Evolutionary conservation across 2,797 vertebrate species (phyloP), one percentile per base, ranked within the genome.

Genomic region (Pseudochaenichthys georgianus): DNA sequence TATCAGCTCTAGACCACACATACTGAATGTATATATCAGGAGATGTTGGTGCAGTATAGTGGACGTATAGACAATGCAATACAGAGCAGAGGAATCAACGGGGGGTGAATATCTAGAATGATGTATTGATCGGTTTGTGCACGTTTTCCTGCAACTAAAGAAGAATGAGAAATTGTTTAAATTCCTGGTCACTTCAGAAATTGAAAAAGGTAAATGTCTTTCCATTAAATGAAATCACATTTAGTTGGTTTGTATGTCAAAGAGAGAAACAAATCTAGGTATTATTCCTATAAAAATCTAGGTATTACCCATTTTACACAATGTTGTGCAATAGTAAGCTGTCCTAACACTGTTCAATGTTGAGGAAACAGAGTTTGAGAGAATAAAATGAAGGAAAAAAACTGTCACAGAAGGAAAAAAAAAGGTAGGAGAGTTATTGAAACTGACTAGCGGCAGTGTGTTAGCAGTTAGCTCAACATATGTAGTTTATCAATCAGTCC

Each of bases 21-120:
- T 73, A 72, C 76, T 91, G 92, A 94, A 92, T 92, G 91, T 92
- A 92, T 67, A 78, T 65, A 80, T 62, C 70, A 71, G 75, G 75
- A 65, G 51, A 48, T 9, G 62, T 51, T 57, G 70, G 51, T 48
- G 70, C 11, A 19, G 59, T 46, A 70, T 9, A 43, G 64, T 46
- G 60, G 23, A 57, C 9, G 63, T 54, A 61, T 83, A 76, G 53
- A 70, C 73, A 80, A 81, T 84, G 80, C 67, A 80, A 34, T 45
- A 57, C 8, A 54, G 21, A 28, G 59, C 38, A 81, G 61, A 55
- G 58, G 46, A 28, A 59, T 19, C 10, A 65, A n/a, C 23, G 15
- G 41, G 31, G 41, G 9, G 2, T 59, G 28, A 53, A 69, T 17
- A 15, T 17, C 15, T 21, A 31, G 10, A 62, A 54, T 12, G 60